Evolutionary conservation across 2,113 vertebrate species (phyloP).

Genomic region (Bubo blakistoni): DNA sequence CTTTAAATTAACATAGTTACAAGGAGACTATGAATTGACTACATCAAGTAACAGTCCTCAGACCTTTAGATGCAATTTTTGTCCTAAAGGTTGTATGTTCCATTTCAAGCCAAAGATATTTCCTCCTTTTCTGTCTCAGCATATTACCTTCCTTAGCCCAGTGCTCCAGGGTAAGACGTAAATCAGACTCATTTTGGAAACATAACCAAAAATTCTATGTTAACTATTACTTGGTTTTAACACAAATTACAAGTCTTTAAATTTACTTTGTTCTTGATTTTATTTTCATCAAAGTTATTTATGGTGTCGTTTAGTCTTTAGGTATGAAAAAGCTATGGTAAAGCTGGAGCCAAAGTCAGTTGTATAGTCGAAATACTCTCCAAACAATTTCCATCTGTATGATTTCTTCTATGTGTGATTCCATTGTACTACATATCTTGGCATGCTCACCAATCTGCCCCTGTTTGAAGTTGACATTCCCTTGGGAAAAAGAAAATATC

Average conservation of each 20-base stretch:
- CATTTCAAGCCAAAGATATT: not conserved
- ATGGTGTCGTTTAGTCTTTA: not conserved
- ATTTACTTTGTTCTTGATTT: not conserved
- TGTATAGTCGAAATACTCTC: not conserved
- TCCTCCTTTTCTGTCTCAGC: not conserved
- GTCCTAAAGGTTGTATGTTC: not conserved
- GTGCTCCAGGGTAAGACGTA: not conserved
- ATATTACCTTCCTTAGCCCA: not conserved
- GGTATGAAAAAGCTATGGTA: not conserved
- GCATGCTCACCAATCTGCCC: not conserved
- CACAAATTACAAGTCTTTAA: not conserved
- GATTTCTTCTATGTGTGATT: not conserved
- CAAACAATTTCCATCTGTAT: not conserved
- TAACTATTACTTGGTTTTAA: not conserved
- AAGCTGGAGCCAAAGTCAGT: not conserved
- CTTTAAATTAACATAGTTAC: not conserved
- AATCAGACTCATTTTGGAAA: not conserved
- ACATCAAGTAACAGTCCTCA: not conserved
- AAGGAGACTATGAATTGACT: not conserved
- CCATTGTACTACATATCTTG: not conserved
- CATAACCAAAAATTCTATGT: not conserved
- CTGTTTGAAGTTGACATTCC: not conserved
- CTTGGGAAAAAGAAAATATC: not conserved
- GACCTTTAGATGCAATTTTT: not conserved
- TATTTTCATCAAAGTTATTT: not conserved